Evolutionary conservation across 2,888 invertebrate species (phyloP), one percentile per base, ranked within the genome.

Genomic region (Cataglyphis rosenhaueri): DNA sequence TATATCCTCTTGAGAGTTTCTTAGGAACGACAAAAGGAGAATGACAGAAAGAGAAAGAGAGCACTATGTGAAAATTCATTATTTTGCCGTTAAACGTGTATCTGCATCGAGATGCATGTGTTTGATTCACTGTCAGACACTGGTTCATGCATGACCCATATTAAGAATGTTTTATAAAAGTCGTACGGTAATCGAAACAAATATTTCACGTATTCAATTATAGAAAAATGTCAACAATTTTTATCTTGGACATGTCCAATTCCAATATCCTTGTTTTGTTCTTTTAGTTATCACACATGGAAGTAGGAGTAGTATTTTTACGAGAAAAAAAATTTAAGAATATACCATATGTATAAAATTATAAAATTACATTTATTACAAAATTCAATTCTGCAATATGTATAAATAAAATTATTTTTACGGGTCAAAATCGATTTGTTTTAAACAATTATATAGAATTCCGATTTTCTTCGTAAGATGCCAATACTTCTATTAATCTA

Each of bases 401-500:
- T 41, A 44, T 44, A 44, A 44, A 44, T 44, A 5, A 15, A 44
- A 44, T 44, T 12, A 12, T 44, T 15, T 15, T 15, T 15, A 44
- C 0, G 35, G 44, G 0, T 10, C 2, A 44, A 44, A 44, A 12
- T 44, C 12, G 44, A 44, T 15, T 44, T 32, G 32, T 68, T 68
- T 70, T 70, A 35, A 32, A 35, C 8, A 4, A 15, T 21, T 32
- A 48, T 8, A 9, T 55, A 21, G 15, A 52, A 73, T 32, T 44
- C 4, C 18, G 6, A 29, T 21, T 44, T 44, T 18, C 5, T 44
- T 4, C 10, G 5, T 15, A 18, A 44, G 15, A 15, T 44, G 5
- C 5, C 44, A n/a, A 48, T 48, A 6, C 2, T 48, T 52, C n/a
- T 66, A 32, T n/a, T 68, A 59, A 70, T 59, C n/a, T 32, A 68